phyloP scores from a whole-genome alignment of 1,140 invertebrate species.

The Cotesia chilonis region DNA sequence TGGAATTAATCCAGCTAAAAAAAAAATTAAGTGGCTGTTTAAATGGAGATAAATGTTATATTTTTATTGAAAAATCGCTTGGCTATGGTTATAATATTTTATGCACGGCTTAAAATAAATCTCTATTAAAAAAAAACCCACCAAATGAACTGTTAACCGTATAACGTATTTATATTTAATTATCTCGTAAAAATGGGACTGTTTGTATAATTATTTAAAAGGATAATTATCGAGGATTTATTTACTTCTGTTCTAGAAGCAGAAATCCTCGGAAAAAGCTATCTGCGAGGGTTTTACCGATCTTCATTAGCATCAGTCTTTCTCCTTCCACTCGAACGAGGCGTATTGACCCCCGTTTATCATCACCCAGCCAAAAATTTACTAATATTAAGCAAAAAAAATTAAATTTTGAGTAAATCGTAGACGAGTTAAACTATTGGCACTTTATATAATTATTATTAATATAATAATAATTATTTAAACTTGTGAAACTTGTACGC shows the following conservation, averaged over 20 bases:
- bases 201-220: constrained; percentile 3
- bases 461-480: background rate
- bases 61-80: too few relatives aligned
- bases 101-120: too few relatives aligned
- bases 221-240: constrained; percentile 29
- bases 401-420: background rate
- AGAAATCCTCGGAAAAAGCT: constrained; percentile 62
- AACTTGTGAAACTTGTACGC: constrained; percentile 26
- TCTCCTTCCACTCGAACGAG: background rate
- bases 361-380: background rate
- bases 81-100: too few relatives aligned
- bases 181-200: too few relatives aligned
- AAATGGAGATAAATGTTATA: too few relatives aligned
- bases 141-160: too few relatives aligned
- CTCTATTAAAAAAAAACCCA: too few relatives aligned
- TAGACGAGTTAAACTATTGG: background rate
- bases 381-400: background rate
- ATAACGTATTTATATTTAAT: too few relatives aligned
- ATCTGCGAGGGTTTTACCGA: constrained; percentile 64
- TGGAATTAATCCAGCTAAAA: too few relatives aligned
- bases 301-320: constrained; percentile 51
- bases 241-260: constrained; percentile 60
- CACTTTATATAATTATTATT: too few relatives aligned
- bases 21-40: too few relatives aligned
- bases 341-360: background rate